A percentile compares a stretch with the other conserved stretches of the same genome.
These are phyloP conservation scores for Neomonachus schauinslandi DNA, from an alignment of 2,113 vertebrate genomes.

Conservation along the genomic window DNA sequence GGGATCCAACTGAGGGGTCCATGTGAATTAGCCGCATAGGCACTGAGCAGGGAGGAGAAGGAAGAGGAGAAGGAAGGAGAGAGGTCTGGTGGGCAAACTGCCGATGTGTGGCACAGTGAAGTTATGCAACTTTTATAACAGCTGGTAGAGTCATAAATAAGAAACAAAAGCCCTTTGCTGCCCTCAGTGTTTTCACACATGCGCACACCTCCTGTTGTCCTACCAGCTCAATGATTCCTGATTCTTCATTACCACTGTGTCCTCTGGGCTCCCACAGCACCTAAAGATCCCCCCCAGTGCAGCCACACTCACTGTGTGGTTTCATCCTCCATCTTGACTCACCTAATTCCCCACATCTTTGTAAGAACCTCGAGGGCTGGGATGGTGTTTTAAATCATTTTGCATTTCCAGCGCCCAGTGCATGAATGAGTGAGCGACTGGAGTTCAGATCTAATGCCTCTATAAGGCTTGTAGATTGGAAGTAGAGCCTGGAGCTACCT, in stretches of 20 bases:
- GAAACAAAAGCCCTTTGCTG: background rate
- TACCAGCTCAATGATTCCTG: background rate
- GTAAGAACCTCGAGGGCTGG: background rate
- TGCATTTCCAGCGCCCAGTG: background rate
- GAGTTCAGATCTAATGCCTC: background rate
- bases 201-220: too few species aligned
- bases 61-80: background rate
- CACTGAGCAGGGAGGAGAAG: background rate
- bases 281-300: accelerated
- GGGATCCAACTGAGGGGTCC: background rate
- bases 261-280: background rate
- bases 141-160: background rate
- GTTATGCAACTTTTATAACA: background rate
- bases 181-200: background rate
- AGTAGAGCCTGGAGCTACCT: background rate
- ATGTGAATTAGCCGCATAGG: background rate
- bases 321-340: background rate
- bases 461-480: background rate
- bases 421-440: background rate
- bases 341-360: background rate
- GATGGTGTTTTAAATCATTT: background rate
- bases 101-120: background rate
- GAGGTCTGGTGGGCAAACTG: background rate
- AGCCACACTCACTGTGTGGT: accelerated
- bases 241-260: background rate